Evolutionary conservation across 2,797 vertebrate genomes (phyloP).

Genomic region (Phataginus tricuspis): DNA sequence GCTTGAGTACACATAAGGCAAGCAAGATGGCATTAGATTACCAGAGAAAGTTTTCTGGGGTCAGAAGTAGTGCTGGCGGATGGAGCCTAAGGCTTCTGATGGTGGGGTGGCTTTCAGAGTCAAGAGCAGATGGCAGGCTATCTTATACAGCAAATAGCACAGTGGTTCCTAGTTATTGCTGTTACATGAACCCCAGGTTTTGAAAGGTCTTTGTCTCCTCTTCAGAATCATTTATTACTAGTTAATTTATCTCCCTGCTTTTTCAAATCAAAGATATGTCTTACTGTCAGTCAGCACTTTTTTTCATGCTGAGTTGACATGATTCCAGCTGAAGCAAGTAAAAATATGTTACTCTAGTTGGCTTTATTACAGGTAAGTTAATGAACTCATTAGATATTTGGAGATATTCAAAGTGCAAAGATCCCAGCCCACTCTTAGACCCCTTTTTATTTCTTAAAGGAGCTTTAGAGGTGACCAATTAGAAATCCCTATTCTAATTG

Average conservation of each 20-base stretch:
- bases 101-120: neutral
- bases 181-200: neutral
- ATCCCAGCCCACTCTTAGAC: neutral
- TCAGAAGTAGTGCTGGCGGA: neutral
- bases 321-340: neutral
- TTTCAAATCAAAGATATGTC: neutral
- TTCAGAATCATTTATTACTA: neutral
- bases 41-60: neutral
- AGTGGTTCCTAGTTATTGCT: neutral
- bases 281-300: neutral
- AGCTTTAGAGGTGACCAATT: neutral
- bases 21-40: neutral
- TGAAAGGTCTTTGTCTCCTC: neutral
- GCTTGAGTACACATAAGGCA: neutral
- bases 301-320: neutral
- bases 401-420: slow-evolving; percentile 20
- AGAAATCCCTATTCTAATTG: neutral
- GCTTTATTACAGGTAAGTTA: neutral
- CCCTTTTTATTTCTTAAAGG: neutral
- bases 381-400: neutral
- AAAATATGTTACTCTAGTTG: neutral
- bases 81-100: neutral
- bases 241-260: neutral
- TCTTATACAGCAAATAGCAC: neutral
- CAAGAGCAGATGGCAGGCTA: neutral